Evolutionary conservation across 1,140 invertebrate genomes (phyloP), one percentile per base, ranked within the genome.

Genomic region (Neodiprion lecontei): DNA sequence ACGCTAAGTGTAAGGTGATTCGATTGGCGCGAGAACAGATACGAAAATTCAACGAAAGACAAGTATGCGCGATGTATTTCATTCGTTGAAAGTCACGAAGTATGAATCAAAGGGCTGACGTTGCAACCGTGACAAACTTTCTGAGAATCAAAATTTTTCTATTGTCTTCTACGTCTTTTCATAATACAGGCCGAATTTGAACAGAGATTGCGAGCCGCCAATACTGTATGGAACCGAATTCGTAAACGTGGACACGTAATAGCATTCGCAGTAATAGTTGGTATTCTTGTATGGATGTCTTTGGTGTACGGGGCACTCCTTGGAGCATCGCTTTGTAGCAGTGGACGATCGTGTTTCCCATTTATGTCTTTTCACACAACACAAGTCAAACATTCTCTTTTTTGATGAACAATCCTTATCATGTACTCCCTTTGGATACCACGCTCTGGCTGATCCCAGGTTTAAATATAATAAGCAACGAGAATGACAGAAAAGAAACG

Each of bases 1-100:
- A 84, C 47, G 68, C 75, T 8, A 86, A 86, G 75, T 81, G 80
- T 72, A 83, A 84, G 77, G 73, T 87, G 70, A 75, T 81, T 28
- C 75, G 79, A 7, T 75, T 86, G 48, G 79, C 80, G 17, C 79
- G 80, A 21, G 75, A 81, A 53, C 85, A 86, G 76, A 83, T 86
- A 50, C 49, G 75, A 73, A 47, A 12, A 23, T 69, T 47, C 67
- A 69, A 69, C 67, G 67, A 47, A 23, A 69, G 40, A 69, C 53
- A 61, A 61, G 53, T 61, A 61, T 17, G n/a, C 28, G 53, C n/a
- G 11, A 61, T 14, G 5, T 61, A 61, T 61, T 40, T 12, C 53
- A 61, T 61, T 61, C 11, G 11, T 61, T 61, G n/a, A 40, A 40
- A 40, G 5, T 40, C 5, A 61, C 53, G 53, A 61, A 61, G 53